phyloP scores from a whole-genome alignment of 1,140 invertebrate genomes.

The Pseudomyrmex gracilis region DNA sequence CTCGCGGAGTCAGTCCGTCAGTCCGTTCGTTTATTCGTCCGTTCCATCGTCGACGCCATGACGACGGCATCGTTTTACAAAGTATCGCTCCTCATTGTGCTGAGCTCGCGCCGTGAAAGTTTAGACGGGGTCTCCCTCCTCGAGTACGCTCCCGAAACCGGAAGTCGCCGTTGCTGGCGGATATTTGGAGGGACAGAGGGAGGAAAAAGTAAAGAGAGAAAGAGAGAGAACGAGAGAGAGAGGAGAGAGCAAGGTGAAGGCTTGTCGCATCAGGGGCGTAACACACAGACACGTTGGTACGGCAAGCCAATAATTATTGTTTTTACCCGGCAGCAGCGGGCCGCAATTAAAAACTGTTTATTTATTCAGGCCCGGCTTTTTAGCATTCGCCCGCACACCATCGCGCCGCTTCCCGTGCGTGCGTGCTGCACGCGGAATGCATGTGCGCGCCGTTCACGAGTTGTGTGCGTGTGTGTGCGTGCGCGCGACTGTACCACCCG shows the following conservation, averaged over 20 bases:
- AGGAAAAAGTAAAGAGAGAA: slow-evolving; percentile 26
- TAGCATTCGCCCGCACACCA: slow-evolving; percentile 78
- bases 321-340: slow-evolving; percentile 83
- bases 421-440: slow-evolving; percentile 62
- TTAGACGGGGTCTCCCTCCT: slow-evolving; percentile 52
- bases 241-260: slow-evolving; percentile 58
- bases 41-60: slow-evolving; percentile 50
- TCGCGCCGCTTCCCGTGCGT: slow-evolving; percentile 34
- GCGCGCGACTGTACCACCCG: slow-evolving; percentile 55
- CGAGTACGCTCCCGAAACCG: slow-evolving; percentile 48
- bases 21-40: background rate
- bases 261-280: slow-evolving; percentile 76
- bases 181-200: slow-evolving; percentile 15
- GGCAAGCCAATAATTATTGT: slow-evolving; percentile 85
- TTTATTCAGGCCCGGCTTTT: slow-evolving; percentile 85
- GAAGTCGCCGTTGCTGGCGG: slow-evolving; percentile 41
- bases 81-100: slow-evolving; percentile 60
- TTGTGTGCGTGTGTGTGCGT: slow-evolving; percentile 37
- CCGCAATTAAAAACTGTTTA: slow-evolving; percentile 86
- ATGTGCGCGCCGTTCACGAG: background rate
- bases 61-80: slow-evolving; percentile 58
- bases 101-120: slow-evolving; percentile 57
- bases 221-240: background rate
- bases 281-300: slow-evolving; percentile 76
- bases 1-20: slow-evolving; percentile 12